Percentiles rank a stretch among this genome's conserved stretches.
phyloP scores from a whole-genome alignment of 2,888 invertebrate genomes.

The Trachelus stipa region DNA sequence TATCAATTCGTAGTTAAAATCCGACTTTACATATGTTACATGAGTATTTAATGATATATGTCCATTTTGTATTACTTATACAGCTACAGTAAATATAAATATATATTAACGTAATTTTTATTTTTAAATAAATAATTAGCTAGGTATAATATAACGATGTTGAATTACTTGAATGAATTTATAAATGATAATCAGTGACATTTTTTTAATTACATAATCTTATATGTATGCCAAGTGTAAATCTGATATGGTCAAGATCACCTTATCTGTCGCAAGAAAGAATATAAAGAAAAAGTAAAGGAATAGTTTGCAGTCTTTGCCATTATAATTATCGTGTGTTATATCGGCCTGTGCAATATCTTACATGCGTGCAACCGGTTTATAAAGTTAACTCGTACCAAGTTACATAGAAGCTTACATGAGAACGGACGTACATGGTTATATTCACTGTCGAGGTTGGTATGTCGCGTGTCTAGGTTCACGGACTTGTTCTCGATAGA shows the following conservation, averaged over 20 bases:
- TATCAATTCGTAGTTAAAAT: neutral
- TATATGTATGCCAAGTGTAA: no score
- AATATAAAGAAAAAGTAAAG: neutral
- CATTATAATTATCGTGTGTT: neutral
- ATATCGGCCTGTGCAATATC: neutral
- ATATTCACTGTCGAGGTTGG: constrained; percentile 54
- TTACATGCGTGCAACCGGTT: constrained; percentile 42
- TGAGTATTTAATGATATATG: no score
- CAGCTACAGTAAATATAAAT: no score
- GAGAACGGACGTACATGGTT: neutral
- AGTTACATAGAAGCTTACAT: constrained; percentile 5
- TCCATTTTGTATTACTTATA: no score
- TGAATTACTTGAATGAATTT: no score
- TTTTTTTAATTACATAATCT: no score
- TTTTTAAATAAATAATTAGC: no score
- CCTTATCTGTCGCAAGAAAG: neutral
- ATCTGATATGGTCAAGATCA: no score
- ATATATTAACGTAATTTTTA: no score
- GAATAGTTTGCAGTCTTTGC: neutral
- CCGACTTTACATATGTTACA: neutral
- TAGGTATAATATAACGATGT: no score
- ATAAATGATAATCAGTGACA: no score
- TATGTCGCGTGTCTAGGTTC: constrained; percentile 16
- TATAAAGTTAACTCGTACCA: constrained; percentile 40
- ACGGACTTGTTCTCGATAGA: constrained; percentile 6